Conservation (phyloP, 2,113 vertebrate species). For the Gopherus evgoodei region DNA sequence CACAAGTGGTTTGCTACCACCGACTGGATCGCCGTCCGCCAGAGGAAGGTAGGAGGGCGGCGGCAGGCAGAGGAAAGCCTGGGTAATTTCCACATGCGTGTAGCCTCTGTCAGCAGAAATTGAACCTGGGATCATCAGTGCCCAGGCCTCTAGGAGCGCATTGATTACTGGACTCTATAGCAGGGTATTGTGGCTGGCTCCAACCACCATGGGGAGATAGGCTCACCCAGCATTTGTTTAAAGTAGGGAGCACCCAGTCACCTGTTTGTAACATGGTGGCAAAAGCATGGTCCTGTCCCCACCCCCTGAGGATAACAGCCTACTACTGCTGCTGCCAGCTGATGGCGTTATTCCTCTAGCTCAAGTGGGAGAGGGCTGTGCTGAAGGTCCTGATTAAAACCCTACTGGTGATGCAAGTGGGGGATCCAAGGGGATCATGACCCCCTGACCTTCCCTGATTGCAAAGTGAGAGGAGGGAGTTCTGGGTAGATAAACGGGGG, state of each 20-base stretch:
- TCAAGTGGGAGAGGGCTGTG: background rate
- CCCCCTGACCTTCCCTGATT: background rate
- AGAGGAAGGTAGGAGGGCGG: conserved; percentile 84
- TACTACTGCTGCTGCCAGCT: background rate
- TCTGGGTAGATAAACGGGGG: background rate
- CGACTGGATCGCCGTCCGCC: conserved; percentile 94
- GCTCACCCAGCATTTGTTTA: background rate
- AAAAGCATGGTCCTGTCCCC: too few relatives aligned
- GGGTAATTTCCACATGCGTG: background rate
- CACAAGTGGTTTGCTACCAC: conserved; percentile 90
- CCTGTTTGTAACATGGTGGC: background rate
- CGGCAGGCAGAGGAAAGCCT: too few relatives aligned
- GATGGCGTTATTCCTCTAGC: too few relatives aligned
- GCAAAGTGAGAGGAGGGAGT: background rate
- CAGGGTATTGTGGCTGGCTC: background rate
- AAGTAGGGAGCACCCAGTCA: too few relatives aligned
- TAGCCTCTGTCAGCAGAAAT: too few relatives aligned
- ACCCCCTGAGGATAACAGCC: background rate
- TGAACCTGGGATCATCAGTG: background rate
- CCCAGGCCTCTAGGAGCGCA: background rate
- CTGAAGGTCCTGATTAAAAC: too few relatives aligned
- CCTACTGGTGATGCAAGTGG: background rate
- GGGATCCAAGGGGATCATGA: too few relatives aligned
- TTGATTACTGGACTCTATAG: background rate
- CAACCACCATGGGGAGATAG: background rate